Base-by-base conservation (phyloP, 2,888 invertebrate genomes). In the Aelia acuminata region DNA sequence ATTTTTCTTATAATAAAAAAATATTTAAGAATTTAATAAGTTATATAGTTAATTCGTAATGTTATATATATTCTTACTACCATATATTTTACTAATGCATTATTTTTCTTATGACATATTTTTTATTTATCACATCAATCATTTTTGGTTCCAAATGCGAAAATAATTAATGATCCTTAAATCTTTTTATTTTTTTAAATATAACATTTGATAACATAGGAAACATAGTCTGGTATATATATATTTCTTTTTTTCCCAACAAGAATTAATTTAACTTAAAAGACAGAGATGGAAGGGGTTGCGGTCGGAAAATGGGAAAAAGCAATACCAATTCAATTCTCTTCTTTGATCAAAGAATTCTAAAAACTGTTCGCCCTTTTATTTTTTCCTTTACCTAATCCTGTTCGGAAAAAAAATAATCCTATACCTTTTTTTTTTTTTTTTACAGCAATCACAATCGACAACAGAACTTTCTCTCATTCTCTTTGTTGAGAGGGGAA, bases 301-400 rank as follows among this genome's bases (percentile, higher is more conserved):
- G 80, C 80, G 43, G 80, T 80, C 43, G 80, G 80, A 43, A 80
- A 80, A 80, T 80, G 80, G 80, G 80, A 80, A 80, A 80, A 80
- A 80, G 80, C 80, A 80, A 47, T 80, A 80, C 39, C 43, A 47
- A 47, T 80, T 47, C 80, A 47, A 47, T 80, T 47, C 80, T 80
- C 39, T 80, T 80, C 80, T 80, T 80, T 80, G 80, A 80, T 80
- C 80, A 80, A 47, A 47, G 80, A 80, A 80, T 80, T 80, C 80
- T 47, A 80, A 80, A 80, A 80, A 80, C 80, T 80, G 80, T 80
- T 80, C 80, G 43, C 80, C 43, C 80, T 80, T 47, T 80, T 80
- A 80, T 47, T 80, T 80, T 80, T 80, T 80, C n/a, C 80, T 43
- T 47, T 80, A 80, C 80, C 43, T 80, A 80, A 80, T 80, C 43